Base-by-base conservation (phyloP, 2,888 invertebrate species). In the Lapara coniferarum region DNA sequence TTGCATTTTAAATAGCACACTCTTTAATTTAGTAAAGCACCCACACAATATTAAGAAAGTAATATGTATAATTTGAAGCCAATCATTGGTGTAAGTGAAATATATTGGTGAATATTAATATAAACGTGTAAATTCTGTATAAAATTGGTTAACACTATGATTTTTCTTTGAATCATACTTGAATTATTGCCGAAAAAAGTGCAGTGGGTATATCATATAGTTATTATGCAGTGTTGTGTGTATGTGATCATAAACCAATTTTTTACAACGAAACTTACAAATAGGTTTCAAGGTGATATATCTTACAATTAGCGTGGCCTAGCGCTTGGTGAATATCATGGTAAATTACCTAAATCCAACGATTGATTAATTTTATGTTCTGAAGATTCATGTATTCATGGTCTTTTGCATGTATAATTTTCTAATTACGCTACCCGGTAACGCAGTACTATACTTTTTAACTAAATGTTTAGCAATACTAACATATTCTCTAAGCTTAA, bases 361-460 rank as follows among this genome's bases (percentile, higher is more conserved):
- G 25, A 37, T 7, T 37, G 2, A 4, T 37, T 37, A 1, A 37
- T 37, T 37, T 5, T 7, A 37, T 37, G 37, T 8, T 5, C 5
- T 37, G 37, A 37, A 37, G 3, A 7, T 16, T 10, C 51, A 53
- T n/a, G 4, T 16, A 37, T 37, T 8, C n/a, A 53, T 53, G 53
- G 16, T 8, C 8, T 16, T 55, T 3, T 55, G 16, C 46, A 12
- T 1, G 10, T 13, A 55, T 55, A 10, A 19, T 55, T 55, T 19
- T 55, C 55, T 55, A 55, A 19, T 55, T 63, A 12, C 59, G 19
- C 63, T 63, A 63, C 46, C 10, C 46, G 4, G 46, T 63, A 10
- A 63, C 13, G 19, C 16, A 16, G 16, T 59, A 46, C 10, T 8
- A n/a, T 37, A 58, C 37, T 37, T 44, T 59, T 44, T 59, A 10